phyloP scores from a whole-genome alignment of 2,113 vertebrate species.

The Coturnix japonica region DNA sequence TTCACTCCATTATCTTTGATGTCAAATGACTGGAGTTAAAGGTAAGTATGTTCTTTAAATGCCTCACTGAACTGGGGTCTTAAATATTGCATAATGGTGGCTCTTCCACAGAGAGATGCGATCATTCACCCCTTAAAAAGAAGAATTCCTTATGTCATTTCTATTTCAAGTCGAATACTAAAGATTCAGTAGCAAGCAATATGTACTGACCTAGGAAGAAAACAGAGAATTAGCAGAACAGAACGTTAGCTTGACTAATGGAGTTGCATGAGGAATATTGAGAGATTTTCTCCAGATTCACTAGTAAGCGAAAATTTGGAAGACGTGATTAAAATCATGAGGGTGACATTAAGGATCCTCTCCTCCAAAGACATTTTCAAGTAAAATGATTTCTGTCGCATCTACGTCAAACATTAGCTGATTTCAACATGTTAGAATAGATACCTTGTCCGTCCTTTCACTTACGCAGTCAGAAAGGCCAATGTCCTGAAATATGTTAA shows the following conservation, averaged over 20 bases:
- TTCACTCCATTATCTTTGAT: neutral
- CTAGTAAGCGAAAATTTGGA: neutral
- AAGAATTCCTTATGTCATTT: no score
- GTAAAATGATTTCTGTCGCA: no score
- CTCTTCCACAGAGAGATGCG: neutral
- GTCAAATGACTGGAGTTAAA: constrained; percentile 47
- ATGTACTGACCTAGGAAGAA: no score
- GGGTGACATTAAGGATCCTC: neutral
- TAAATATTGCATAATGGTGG: neutral
- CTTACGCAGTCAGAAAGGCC: constrained; percentile 74
- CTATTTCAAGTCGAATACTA: no score
- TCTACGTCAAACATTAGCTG: no score
- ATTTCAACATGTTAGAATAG: no score
- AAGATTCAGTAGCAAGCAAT: no score
- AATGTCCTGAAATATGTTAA: constrained; percentile 76
- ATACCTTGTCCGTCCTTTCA: no score
- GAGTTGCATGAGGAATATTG: neutral
- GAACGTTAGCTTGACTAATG: no score
- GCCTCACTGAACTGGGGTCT: neutral
- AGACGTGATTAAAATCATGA: neutral
- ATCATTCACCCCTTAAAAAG: neutral
- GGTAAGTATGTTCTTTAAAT: constrained; percentile 35
- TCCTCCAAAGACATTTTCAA: neutral
- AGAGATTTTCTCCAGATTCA: neutral
- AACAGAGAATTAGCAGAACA: no score